Evolutionary conservation across 2,797 vertebrate genomes (phyloP).

Genomic region (Chloroceryle amazona): DNA sequence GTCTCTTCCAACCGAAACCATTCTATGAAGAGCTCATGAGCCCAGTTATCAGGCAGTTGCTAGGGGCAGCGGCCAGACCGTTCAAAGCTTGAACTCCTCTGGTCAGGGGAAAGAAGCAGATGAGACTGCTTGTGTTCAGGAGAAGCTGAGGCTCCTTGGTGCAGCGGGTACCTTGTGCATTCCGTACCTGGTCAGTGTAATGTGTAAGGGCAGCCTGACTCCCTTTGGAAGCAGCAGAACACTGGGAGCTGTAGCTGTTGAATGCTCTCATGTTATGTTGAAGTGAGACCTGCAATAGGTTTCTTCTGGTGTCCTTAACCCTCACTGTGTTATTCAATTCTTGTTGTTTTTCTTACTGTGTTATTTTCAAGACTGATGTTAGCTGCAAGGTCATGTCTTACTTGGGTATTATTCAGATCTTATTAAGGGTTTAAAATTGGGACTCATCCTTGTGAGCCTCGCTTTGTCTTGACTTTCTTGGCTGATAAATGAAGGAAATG

Average conservation of each 20-base stretch:
- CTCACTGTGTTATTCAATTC: accelerated
- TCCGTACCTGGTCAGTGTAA: accelerated
- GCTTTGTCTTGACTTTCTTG: not conserved
- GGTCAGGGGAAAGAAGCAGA: not conserved
- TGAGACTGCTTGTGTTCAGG: not conserved
- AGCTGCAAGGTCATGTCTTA: accelerated
- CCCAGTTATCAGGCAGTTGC: accelerated
- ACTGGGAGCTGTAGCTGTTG: not conserved
- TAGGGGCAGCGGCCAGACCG: accelerated
- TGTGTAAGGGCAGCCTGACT: accelerated
- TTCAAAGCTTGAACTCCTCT: accelerated
- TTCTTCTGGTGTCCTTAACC: not conserved
- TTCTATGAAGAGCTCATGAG: accelerated
- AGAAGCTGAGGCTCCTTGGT: accelerated
- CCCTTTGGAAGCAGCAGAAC: not conserved
- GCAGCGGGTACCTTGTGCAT: accelerated
- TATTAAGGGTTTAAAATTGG: accelerated
- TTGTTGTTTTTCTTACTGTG: not conserved
- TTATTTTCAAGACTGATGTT: not conserved
- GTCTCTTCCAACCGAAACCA: not conserved
- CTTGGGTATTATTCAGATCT: accelerated
- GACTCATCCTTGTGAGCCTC: not conserved
- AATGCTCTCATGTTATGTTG: not conserved
- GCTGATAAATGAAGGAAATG: not conserved
- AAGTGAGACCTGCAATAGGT: not conserved